Evolutionary conservation across 2,113 vertebrate genomes (phyloP).

Genomic region (Promerops cafer): DNA sequence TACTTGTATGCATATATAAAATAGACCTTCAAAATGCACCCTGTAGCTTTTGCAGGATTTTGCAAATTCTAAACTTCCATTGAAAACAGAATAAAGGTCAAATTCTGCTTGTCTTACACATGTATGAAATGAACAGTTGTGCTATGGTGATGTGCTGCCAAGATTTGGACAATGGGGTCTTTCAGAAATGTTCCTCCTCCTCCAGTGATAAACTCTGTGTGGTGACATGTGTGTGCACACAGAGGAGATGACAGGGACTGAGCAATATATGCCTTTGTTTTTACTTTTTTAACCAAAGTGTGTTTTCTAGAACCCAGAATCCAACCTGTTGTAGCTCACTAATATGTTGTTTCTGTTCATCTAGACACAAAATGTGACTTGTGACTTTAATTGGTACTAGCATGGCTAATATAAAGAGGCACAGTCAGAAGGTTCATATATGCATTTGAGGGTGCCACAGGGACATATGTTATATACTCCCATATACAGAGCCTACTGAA

Average conservation of each 20-base stretch:
- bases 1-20: background rate
- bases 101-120: constrained; percentile 10
- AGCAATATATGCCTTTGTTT: background rate
- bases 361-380: background rate
- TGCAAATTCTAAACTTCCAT: background rate
- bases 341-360: background rate
- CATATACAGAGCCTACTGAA: background rate
- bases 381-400: background rate
- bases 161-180: background rate
- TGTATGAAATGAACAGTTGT: constrained; percentile 30
- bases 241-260: background rate
- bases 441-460: background rate
- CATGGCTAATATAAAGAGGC: background rate
- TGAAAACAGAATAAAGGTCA: constrained; percentile 5
- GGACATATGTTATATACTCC: background rate
- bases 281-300: background rate
- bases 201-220: background rate
- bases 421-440: background rate
- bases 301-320: background rate
- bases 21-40: background rate
- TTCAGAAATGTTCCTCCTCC: background rate
- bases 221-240: background rate
- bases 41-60: background rate
- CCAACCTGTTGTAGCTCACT: background rate
- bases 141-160: background rate